Evolutionary conservation across 2,888 invertebrate genomes (phyloP), one percentile per base, ranked within the genome.

Genomic region (Athalia circularis): DNA sequence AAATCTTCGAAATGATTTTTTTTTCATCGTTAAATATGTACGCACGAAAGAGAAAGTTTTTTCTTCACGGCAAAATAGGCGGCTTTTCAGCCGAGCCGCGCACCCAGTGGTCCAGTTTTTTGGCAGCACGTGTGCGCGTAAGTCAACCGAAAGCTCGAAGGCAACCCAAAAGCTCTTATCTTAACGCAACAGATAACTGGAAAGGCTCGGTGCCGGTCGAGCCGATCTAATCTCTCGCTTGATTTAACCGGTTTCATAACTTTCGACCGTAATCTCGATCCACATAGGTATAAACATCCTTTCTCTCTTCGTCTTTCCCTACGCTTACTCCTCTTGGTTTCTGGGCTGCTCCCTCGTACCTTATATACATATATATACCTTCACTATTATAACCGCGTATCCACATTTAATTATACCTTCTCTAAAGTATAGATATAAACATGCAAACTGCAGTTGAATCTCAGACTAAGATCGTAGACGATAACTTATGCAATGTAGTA

Each of bases 181-280:
- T 75, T 64, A 52, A 64, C 75, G 75, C 75, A 75, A 75, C 64
- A 62, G 61, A 75, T 64, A 75, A 75, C 75, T 75, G 62, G 59
- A 75, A 75, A 75, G 75, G 75, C 64, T 75, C 75, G 75, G 75
- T 62, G 75, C 62, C 61, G 64, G 75, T 29, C 75, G 62, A 75
- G 86, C 85, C 85, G 90, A 90, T 90, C 84, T 89, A 89, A 90
- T 90, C 90, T 87, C 82, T 74, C 75, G 83, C 82, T 86, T 90
- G 90, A 90, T 90, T 90, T 90, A 90, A 86, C 88, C 87, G 86
- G 89, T 86, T 89, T 90, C 89, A 90, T 90, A 90, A 90, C 89
- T 90, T 88, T 88, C 85, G 84, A 83, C 85, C 85, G 87, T 90
- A 90, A 90, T 90, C 90, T 90, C 86, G 88, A 88, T 89, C 86